A percentile compares a stretch with the other conserved stretches of the same genome.
phyloP scores from a whole-genome alignment of 2,888 invertebrate genomes.

The Autographa gamma region DNA sequence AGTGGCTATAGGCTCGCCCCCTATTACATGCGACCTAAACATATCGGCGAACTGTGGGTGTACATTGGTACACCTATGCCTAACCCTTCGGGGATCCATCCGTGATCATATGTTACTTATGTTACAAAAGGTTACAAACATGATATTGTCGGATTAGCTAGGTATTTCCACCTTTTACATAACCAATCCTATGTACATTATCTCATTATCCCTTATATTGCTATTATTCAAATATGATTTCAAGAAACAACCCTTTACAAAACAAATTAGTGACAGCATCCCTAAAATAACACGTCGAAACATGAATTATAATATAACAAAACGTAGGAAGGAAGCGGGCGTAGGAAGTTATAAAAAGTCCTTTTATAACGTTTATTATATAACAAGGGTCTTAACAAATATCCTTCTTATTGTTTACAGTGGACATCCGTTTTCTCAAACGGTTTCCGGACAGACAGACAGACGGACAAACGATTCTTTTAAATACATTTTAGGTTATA shows the following conservation, averaged over 20 bases:
- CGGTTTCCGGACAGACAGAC: constrained; percentile 53
- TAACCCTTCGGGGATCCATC: too few species aligned
- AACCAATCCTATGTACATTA: too few species aligned
- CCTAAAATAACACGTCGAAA: neutral
- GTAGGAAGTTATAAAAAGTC: constrained; percentile 59
- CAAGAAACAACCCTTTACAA: neutral
- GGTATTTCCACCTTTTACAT: too few species aligned
- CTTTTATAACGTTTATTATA: constrained; percentile 60
- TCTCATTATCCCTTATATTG: too few species aligned
- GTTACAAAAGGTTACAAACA: too few species aligned
- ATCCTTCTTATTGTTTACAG: constrained; percentile 64
- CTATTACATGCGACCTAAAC: too few species aligned
- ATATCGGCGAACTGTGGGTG: too few species aligned
- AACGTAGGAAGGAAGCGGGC: constrained; percentile 60
- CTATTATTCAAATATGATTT: too few species aligned
- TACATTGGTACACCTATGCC: too few species aligned
- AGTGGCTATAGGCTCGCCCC: too few species aligned
- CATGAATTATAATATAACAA: constrained; percentile 46
- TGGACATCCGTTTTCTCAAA: constrained; percentile 67
- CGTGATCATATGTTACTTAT: too few species aligned
- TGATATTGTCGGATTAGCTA: too few species aligned
- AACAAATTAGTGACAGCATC: neutral
- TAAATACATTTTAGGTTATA: constrained; percentile 17
- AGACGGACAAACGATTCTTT: constrained; percentile 53
- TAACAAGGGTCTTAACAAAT: constrained; percentile 49